phyloP scores from a whole-genome alignment of 2,113 vertebrate genomes.

The Rhinichthys klamathensis region DNA sequence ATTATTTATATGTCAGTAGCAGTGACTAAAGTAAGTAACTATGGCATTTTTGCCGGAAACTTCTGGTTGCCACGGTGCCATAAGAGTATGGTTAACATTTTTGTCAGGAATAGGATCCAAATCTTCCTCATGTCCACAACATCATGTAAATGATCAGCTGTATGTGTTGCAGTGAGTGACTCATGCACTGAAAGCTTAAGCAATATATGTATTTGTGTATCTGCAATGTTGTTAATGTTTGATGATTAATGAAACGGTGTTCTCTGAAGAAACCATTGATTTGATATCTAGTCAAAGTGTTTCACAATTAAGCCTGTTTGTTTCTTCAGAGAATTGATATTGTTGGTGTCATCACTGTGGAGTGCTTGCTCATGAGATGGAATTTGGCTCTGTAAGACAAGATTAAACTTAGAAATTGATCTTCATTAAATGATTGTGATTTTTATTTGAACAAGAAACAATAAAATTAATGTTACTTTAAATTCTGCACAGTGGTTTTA shows the following conservation, averaged over 20 bases:
- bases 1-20: no score
- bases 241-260: not conserved
- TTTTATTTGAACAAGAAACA: not conserved
- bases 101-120: not conserved
- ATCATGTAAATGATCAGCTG: not conserved
- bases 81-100: not conserved
- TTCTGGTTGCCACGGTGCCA: not conserved
- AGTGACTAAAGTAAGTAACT: not conserved
- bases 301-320: not conserved
- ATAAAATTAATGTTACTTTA: not conserved
- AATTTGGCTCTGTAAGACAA: not conserved
- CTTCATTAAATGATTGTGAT: not conserved
- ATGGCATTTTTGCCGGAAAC: not conserved
- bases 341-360: not conserved
- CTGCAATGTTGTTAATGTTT: not conserved
- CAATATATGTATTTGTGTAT: not conserved
- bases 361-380: not conserved
- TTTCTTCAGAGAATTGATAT: not conserved
- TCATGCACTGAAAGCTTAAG: not conserved
- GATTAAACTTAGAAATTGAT: not conserved
- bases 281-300: not conserved
- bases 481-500: not conserved
- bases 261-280: not conserved
- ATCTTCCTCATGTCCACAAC: not conserved
- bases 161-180: not conserved